A percentile compares a stretch with the other conserved stretches of the same genome.
Conservation (phyloP, 2,888 invertebrate genomes). For the Chrysolina haemoptera region DNA sequence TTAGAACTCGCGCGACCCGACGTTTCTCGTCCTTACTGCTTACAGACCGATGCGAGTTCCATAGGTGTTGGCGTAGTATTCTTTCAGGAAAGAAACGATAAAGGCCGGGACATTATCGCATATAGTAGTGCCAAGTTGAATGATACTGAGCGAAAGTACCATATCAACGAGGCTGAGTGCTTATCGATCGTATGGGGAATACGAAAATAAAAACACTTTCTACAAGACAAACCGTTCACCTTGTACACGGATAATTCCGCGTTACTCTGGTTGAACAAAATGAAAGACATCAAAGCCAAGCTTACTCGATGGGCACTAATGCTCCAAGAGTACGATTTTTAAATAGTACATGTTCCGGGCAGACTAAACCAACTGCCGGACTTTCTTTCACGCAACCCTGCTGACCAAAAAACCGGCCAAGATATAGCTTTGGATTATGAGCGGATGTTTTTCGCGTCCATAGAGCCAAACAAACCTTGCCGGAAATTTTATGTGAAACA, state of each 20-base stretch:
- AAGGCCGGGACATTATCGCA: slow-evolving; percentile 29
- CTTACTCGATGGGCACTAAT: slow-evolving; percentile 45
- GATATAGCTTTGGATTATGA: no score
- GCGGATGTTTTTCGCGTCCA: no score
- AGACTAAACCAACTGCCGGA: slow-evolving; percentile 48
- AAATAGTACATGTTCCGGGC: slow-evolving; percentile 52
- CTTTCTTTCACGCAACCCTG: slow-evolving; percentile 33
- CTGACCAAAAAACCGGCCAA: no score
- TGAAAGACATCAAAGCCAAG: slow-evolving; percentile 41
- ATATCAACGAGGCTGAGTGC: slow-evolving; percentile 47
- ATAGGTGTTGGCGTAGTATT: neutral
- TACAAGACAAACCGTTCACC: slow-evolving; percentile 36
- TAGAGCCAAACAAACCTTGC: no score
- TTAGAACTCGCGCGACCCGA: neutral
- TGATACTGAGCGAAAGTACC: slow-evolving; percentile 26
- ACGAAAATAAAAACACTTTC: slow-evolving; percentile 36
- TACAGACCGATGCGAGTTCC: neutral
- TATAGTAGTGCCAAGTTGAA: slow-evolving; percentile 37
- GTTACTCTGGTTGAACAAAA: slow-evolving; percentile 36
- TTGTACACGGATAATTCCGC: no score
- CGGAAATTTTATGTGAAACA: no score
- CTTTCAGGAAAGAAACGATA: slow-evolving; percentile 1
- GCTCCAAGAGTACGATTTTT: slow-evolving; percentile 44
- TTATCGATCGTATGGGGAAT: slow-evolving; percentile 29
- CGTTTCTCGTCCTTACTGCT: neutral